Conservation (phyloP, 2,888 invertebrate genomes). For the Glyphotaelius pellucidus region DNA sequence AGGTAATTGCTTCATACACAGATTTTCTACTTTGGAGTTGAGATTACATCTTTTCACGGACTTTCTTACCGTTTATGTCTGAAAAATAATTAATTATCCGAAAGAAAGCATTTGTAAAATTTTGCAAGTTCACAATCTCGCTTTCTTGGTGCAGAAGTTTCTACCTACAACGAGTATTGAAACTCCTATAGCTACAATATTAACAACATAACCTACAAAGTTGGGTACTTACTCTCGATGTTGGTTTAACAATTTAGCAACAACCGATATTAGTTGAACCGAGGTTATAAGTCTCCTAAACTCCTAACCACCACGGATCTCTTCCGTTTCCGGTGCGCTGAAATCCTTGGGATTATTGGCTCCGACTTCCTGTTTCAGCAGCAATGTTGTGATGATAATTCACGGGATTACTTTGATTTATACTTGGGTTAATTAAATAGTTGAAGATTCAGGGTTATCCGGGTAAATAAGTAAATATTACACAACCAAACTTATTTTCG, state of each 20-base stretch:
- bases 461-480: neutral
- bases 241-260: neutral
- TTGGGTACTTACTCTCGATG: neutral
- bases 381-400: neutral
- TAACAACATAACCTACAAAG: neutral
- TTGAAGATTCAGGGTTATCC: neutral
- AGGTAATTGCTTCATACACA: no score
- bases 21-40: no score
- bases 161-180: neutral
- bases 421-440: neutral
- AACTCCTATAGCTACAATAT: neutral
- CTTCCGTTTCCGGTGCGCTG: neutral
- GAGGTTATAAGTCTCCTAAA: neutral
- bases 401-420: conserved; percentile 17
- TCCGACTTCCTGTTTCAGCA: neutral
- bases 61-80: no score
- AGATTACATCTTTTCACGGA: no score
- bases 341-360: conserved; percentile 1
- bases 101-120: no score
- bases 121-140: neutral
- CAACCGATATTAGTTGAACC: neutral
- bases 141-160: neutral
- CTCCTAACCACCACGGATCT: neutral
- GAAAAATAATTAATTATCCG: no score
- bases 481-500: no score